Evolutionary conservation across 1,140 invertebrate genomes (phyloP).

Genomic region (Drosophila repleta): DNA sequence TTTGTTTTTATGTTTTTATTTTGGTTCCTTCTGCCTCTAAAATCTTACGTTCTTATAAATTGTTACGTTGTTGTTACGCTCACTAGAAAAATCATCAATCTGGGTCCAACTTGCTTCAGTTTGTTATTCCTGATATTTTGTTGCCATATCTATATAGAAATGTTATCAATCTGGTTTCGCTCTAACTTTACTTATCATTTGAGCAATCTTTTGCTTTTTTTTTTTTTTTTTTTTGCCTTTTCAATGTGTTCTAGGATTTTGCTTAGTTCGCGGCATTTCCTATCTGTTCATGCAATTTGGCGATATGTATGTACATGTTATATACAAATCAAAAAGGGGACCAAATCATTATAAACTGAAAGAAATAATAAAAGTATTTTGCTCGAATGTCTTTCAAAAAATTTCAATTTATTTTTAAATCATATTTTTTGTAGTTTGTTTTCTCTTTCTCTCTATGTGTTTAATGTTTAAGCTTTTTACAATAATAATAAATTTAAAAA

Average conservation of each 20-base stretch:
- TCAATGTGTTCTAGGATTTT: conserved; percentile 11
- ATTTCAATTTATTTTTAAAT: conserved; percentile 66
- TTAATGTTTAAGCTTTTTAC: conserved; percentile 73
- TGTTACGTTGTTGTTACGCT: conserved; percentile 37
- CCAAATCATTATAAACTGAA: conserved; percentile 8
- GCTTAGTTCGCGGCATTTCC: conserved; percentile 30
- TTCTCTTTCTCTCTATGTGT: conserved; percentile 35
- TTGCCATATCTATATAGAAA: conserved; percentile 59
- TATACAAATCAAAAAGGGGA: conserved; percentile 29
- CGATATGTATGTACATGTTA: conserved; percentile 79
- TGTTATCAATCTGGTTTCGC: conserved; percentile 21
- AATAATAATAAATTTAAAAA: conserved; percentile 74
- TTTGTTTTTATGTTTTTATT: conserved; percentile 7
- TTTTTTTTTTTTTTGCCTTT: conserved; percentile 10
- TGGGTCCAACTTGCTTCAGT: conserved; percentile 80
- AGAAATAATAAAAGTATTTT: conserved; percentile 36
- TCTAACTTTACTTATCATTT: conserved; percentile 5
- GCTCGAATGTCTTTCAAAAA: conserved; percentile 66
- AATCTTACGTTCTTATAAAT: conserved; percentile 71
- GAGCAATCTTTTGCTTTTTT: conserved; percentile 14
- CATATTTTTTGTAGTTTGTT: conserved; percentile 41
- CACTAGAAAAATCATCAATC: conserved; percentile 64
- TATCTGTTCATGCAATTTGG: conserved; percentile 60
- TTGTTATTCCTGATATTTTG: conserved; percentile 76
- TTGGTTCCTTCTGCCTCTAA: conserved; percentile 76